These are phyloP conservation scores for Xenus cinereus DNA, from an alignment of 2,113 vertebrate species.

Conservation along the genomic window DNA sequence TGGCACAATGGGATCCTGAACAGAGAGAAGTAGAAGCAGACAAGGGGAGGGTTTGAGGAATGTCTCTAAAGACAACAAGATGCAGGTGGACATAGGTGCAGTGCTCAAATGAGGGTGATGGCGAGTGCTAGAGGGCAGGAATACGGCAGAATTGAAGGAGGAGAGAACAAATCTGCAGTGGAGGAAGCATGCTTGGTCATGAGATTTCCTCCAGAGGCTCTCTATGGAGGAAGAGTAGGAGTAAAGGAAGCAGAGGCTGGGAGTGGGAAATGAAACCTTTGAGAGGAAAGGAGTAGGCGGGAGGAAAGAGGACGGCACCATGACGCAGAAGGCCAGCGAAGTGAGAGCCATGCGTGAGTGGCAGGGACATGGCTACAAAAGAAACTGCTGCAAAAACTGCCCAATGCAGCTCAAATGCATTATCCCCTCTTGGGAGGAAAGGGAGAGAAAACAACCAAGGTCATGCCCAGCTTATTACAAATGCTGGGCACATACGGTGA, in stretches of 20 bases:
- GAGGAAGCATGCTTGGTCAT: neutral
- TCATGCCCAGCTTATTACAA: neutral
- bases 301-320: neutral
- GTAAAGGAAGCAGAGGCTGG: conserved; percentile 37
- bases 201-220: conserved; percentile 34
- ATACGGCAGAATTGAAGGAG: neutral
- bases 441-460: conserved; percentile 1
- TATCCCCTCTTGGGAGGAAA: neutral
- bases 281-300: neutral
- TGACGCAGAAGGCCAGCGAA: neutral
- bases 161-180: neutral
- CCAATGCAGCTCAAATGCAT: conserved; percentile 8
- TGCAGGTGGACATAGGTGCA: neutral
- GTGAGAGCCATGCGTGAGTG: neutral
- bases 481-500: neutral
- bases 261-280: conserved; percentile 14
- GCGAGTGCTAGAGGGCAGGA: neutral
- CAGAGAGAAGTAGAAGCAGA: neutral
- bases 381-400: conserved; percentile 1
- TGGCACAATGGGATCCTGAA: neutral
- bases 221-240: conserved; percentile 45
- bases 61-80: neutral
- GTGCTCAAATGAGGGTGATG: neutral
- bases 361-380: neutral
- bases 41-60: neutral